Conservation (phyloP, 2,797 vertebrate species). For the Lutjanus argentimaculatus region DNA sequence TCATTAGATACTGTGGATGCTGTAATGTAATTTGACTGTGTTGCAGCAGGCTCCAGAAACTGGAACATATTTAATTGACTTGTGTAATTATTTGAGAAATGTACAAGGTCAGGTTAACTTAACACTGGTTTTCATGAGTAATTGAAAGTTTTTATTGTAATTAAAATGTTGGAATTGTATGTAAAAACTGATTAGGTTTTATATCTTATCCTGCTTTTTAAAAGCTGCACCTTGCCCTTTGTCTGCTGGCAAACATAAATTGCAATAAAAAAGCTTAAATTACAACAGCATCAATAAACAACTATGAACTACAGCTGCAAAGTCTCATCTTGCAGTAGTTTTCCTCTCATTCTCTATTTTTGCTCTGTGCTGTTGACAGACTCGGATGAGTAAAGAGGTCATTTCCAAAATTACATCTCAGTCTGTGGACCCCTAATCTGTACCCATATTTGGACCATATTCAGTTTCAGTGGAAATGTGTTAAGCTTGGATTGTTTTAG, state of each 20-base stretch:
- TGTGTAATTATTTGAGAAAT: conserved; percentile 20
- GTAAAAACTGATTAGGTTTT: not conserved
- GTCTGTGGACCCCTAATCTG: conserved; percentile 35
- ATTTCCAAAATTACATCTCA: conserved; percentile 48
- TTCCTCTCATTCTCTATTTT: not conserved
- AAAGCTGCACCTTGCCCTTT: not conserved
- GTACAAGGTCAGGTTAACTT: not conserved
- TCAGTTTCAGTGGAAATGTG: conserved; percentile 23
- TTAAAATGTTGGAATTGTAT: not conserved
- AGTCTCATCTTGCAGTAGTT: not conserved
- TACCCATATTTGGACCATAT: conserved; percentile 21
- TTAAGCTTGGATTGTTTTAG: conserved; percentile 12
- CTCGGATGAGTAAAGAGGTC: conserved; percentile 16
- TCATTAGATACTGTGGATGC: conserved; percentile 10
- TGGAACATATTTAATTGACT: conserved; percentile 36
- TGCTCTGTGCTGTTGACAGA: not conserved
- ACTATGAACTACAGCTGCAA: not conserved
- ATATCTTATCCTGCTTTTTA: not conserved
- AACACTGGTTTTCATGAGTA: not conserved
- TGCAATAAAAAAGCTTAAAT: conserved; percentile 6
- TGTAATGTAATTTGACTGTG: conserved; percentile 18
- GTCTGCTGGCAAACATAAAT: not conserved
- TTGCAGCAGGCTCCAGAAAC: not conserved
- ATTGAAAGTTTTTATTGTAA: not conserved
- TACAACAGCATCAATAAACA: not conserved